Conservation (phyloP, 2,888 invertebrate genomes). For the Exocentrus adspersus region DNA sequence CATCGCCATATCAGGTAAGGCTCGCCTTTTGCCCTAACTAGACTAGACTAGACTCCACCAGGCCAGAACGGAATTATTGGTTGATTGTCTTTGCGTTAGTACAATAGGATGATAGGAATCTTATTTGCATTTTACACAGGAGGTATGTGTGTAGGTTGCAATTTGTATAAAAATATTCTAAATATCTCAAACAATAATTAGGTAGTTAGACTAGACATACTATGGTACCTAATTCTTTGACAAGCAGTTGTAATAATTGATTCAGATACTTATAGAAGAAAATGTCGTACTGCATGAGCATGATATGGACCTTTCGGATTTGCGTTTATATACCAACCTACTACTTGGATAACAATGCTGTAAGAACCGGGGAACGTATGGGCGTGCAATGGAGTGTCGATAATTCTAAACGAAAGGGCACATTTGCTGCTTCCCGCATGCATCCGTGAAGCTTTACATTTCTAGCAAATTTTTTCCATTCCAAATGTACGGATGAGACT, state of each 20-base stretch:
- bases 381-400: constrained; percentile 14
- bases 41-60: background rate
- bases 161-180: too few relatives aligned
- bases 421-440: constrained; percentile 5
- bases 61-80: constrained; percentile 5
- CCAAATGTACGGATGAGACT: background rate
- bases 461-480: background rate
- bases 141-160: too few relatives aligned
- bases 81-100: constrained; percentile 8
- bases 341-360: background rate
- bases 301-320: constrained; percentile 10
- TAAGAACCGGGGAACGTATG: constrained; percentile 15
- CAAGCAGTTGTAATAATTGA: too few relatives aligned
- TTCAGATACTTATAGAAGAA: too few relatives aligned
- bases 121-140: constrained; percentile 5
- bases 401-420: constrained; percentile 13
- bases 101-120: background rate
- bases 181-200: too few relatives aligned
- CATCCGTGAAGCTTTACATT: constrained; percentile 7
- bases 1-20: constrained; percentile 54
- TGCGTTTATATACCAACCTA: background rate
- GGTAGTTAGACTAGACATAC: too few relatives aligned
- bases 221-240: too few relatives aligned
- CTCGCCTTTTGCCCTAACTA: background rate
- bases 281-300: background rate